Evolutionary conservation across 2,113 vertebrate species (phyloP), one percentile per base, ranked within the genome.

Genomic region (Spea multiplicata): DNA sequence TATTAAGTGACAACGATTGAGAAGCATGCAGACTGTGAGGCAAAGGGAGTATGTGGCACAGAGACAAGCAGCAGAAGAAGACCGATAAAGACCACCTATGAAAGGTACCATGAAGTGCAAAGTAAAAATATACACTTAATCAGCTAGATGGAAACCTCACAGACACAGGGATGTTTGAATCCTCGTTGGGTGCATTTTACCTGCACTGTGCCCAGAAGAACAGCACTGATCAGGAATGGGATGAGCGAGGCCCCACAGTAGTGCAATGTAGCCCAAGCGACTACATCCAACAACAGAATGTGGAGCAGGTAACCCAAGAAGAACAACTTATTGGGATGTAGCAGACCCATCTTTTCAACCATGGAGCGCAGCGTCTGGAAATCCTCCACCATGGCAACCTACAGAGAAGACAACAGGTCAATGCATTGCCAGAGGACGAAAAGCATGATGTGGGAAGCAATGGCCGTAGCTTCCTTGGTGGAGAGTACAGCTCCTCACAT

Each of bases 201-300:
- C 91, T 95, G 93, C 45, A 87, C 91, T 1, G 81, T 85, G 59
- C 87, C 86, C 30, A 95, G 88, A n/a, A 95, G 84, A 77, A 93
- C 6, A 0, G 88, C 89, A 10, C 88, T 88, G 66, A 91, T 17
- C 13, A 91, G 76, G 66, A 91, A 91, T 71, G 93, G 81, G 73
- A 89, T 55, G 0, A 87, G 74, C 65, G 92, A 93, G 0, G 91
- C 84, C 55, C 93, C 93, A 4, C 91, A 91, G 75, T 90, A 76
- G 88, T 88, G 87, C 9, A 95, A 87, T 44, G 82, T 83, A 68
- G 93, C 87, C 91, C 92, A 93, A 14, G 92, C 92, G 0, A 85
- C 83, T 0, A 84, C 64, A 44, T 94, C 93, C 75, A 95, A 73
- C 17, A 90, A 8, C 83, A 95, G 67, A 82, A 95, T 92, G 83